These are phyloP conservation scores for Microtus obscurus DNA, from an alignment of 2,797 vertebrate species.

Conservation along the genomic window DNA sequence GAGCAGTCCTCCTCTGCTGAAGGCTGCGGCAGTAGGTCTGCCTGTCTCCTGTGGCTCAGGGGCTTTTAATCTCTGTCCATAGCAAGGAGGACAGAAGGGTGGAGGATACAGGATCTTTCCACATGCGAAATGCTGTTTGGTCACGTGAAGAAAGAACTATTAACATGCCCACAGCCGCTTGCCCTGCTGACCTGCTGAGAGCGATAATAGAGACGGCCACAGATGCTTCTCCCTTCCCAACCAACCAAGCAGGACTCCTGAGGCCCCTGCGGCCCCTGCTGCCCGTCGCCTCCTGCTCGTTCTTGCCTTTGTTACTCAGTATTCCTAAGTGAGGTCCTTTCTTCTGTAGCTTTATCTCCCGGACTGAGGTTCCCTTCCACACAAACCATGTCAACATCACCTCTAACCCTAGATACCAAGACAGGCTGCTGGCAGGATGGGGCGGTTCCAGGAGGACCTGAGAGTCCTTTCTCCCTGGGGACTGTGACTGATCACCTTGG, in stretches of 20 bases:
- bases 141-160: neutral
- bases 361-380: neutral
- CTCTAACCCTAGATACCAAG: too few species aligned
- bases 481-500: rapidly evolving
- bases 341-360: neutral
- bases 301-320: neutral
- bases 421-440: rapidly evolving
- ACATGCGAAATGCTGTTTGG: rapidly evolving
- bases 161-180: neutral
- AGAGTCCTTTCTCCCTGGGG: neutral
- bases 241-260: neutral
- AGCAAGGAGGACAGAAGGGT: too few species aligned
- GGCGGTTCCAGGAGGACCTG: rapidly evolving
- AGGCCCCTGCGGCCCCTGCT: neutral
- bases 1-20: neutral
- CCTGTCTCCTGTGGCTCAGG: neutral
- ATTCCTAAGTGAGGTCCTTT: neutral
- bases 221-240: neutral
- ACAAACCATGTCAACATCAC: rapidly evolving
- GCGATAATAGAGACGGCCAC: neutral
- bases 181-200: neutral
- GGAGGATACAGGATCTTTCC: neutral
- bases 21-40: neutral
- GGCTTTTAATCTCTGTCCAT: neutral
- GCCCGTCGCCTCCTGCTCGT: rapidly evolving